Conservation (phyloP, 2,888 invertebrate species). For the Drosophila flavopinicola region DNA sequence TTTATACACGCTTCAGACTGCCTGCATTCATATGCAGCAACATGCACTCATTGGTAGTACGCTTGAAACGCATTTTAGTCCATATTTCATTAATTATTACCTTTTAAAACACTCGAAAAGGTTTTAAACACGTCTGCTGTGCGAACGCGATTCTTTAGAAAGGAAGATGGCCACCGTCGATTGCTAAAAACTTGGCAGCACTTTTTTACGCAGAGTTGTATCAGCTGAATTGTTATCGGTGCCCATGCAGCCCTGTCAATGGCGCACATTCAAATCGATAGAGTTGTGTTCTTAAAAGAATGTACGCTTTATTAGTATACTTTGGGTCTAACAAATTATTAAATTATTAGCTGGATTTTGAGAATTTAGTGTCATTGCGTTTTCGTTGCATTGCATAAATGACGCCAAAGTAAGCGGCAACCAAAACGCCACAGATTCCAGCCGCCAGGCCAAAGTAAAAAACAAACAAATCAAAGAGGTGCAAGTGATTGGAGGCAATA, state of each 20-base stretch:
- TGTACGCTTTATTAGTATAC: slow-evolving; percentile 26
- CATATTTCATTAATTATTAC: slow-evolving; percentile 70
- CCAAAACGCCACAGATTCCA: slow-evolving; percentile 34
- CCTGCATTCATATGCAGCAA: slow-evolving; percentile 31
- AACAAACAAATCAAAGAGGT: slow-evolving; percentile 83
- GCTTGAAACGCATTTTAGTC: slow-evolving; percentile 36
- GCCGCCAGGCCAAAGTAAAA: slow-evolving; percentile 79
- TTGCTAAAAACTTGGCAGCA: slow-evolving; percentile 56
- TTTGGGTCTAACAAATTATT: slow-evolving; percentile 23
- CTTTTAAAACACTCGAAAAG: slow-evolving; percentile 83
- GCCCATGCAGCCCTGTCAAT: slow-evolving; percentile 18
- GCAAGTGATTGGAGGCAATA: slow-evolving; percentile 80
- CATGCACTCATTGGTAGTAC: background rate
- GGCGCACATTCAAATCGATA: slow-evolving; percentile 38
- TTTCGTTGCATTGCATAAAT: slow-evolving; percentile 54
- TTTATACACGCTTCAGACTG: slow-evolving; percentile 2
- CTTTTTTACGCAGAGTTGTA: slow-evolving; percentile 47
- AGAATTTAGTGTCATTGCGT: slow-evolving; percentile 58
- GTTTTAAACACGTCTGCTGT: slow-evolving; percentile 84
- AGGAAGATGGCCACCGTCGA: slow-evolving; percentile 80
- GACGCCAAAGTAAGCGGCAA: slow-evolving; percentile 48
- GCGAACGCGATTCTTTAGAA: slow-evolving; percentile 82
- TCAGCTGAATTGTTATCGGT: slow-evolving; percentile 5
- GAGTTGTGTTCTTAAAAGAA: background rate
- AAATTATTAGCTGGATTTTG: slow-evolving; percentile 76